Evolutionary conservation across 2,797 vertebrate species (phyloP).

Genomic region (Lerista edwardsae): DNA sequence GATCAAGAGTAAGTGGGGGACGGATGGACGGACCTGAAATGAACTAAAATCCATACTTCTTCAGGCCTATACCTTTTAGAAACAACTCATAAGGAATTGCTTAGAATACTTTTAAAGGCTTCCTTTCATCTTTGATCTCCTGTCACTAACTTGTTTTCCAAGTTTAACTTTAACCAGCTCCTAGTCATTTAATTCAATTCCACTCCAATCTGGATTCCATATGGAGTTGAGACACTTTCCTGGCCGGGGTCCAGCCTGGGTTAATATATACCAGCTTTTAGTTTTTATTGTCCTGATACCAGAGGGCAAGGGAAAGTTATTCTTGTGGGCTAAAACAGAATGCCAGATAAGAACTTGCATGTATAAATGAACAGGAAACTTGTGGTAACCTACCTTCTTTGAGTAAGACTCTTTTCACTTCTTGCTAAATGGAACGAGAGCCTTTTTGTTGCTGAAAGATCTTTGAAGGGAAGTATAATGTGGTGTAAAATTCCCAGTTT

Average conservation of each 20-base stretch:
- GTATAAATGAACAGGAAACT: neutral
- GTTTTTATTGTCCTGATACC: constrained; percentile 34
- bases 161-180: constrained; percentile 72
- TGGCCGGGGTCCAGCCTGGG: constrained; percentile 49
- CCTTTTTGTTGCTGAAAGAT: neutral
- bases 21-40: constrained; percentile 11
- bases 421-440: neutral
- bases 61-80: constrained; percentile 31
- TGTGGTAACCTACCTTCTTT: neutral
- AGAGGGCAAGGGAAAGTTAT: constrained; percentile 46
- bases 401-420: neutral
- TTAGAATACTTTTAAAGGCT: neutral
- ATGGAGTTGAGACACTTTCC: constrained; percentile 27
- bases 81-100: constrained; percentile 32
- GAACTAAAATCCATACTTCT: neutral
- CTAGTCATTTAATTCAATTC: constrained; percentile 68
- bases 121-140: constrained; percentile 68
- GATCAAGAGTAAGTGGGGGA: neutral
- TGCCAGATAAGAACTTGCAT: constrained; percentile 17
- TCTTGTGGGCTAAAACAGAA: neutral
- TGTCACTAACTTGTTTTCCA: constrained; percentile 51
- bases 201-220: constrained; percentile 43
- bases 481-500: neutral
- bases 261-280: constrained; percentile 47
- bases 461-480: neutral